phyloP scores from a whole-genome alignment of 2,797 vertebrate species.

The Mallotus villosus region DNA sequence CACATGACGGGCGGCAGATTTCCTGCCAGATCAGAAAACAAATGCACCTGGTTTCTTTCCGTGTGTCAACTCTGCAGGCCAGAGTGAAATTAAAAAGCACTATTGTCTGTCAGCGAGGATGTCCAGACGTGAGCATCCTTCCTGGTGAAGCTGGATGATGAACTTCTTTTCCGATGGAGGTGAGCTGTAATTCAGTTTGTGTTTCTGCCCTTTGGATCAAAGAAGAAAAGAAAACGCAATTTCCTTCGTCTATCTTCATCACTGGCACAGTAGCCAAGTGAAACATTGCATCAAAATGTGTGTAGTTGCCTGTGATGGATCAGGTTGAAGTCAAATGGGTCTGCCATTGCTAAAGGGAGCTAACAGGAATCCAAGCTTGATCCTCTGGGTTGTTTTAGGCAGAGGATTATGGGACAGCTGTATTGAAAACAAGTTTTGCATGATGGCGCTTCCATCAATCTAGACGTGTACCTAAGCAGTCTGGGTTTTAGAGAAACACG shows the following conservation, averaged over 20 bases:
- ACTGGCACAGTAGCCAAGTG: conserved; percentile 7
- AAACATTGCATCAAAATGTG: conserved; percentile 10
- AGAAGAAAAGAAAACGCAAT: not conserved
- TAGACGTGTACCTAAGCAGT: conserved; percentile 1
- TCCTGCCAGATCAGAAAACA: conserved; percentile 26
- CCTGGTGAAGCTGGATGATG: conserved; percentile 19
- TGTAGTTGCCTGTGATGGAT: conserved; percentile 10
- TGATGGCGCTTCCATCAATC: not conserved
- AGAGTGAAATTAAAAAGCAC: conserved; percentile 33
- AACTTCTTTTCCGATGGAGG: not conserved
- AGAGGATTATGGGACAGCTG: not conserved
- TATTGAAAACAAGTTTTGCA: not conserved
- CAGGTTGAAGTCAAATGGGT: conserved; percentile 3
- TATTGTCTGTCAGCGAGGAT: conserved; percentile 1
- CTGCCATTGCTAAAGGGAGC: not conserved
- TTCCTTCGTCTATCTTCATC: conserved; percentile 15
- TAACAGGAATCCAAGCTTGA: not conserved
- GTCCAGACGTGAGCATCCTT: conserved; percentile 4
- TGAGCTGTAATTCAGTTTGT: not conserved
- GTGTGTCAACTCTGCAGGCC: conserved; percentile 18
- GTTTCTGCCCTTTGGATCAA: conserved; percentile 11
- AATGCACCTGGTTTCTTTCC: conserved; percentile 15
- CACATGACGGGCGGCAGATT: conserved; percentile 26
- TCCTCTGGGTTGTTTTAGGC: not conserved
- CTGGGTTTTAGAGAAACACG: conserved; percentile 15